Evolutionary conservation across 2,113 vertebrate species (phyloP), one percentile per base, ranked within the genome.

Genomic region (Shinisaurus crocodilurus): DNA sequence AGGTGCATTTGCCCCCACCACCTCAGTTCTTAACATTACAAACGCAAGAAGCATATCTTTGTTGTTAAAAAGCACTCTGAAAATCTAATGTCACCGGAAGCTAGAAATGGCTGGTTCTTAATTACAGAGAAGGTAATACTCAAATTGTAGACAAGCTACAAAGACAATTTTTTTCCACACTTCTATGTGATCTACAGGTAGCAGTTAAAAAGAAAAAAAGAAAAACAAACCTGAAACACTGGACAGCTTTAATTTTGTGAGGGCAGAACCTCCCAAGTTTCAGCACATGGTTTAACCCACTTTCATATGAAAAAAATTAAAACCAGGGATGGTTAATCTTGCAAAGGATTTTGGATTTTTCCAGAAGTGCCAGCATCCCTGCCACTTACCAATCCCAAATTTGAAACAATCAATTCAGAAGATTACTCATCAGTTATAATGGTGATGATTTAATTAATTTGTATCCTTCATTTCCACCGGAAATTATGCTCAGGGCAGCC

Each of bases 81-180:
- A 60, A 82, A 25, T 60, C 37, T 57, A 83, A 57, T 50, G 40
- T 60, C 45, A 82, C 65, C 43, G 29, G 27, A 23, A 82, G 54
- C 67, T 89, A 89, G 82, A 74, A 82, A 89, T 45, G 60, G 50
- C n/a, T 72, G 32, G 23, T 82, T 54, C 69, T 89, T 89, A 89
- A 82, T 89, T 89, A 89, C 88, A 89, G 29, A 74, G 86, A 45
- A 67, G n/a, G 27, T 82, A 82, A 57, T 18, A 43, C 18, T 13
- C 88, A 82, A 82, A 83, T 74, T 60, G 79, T 74, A 89, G 23
- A 45, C 50, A 89, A 82, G 54, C 63, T 72, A 34, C 12, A 32
- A 89, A 57, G 67, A 82, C 48, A 74, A 89, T 45, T 43, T 15
- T 72, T 57, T 54, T 32, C n/a, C n/a, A n/a, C 63, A 81, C 5